Evolutionary conservation across 92 coral and sea anemone genomes (phyloP).

Genomic region (Montipora capitata): DNA sequence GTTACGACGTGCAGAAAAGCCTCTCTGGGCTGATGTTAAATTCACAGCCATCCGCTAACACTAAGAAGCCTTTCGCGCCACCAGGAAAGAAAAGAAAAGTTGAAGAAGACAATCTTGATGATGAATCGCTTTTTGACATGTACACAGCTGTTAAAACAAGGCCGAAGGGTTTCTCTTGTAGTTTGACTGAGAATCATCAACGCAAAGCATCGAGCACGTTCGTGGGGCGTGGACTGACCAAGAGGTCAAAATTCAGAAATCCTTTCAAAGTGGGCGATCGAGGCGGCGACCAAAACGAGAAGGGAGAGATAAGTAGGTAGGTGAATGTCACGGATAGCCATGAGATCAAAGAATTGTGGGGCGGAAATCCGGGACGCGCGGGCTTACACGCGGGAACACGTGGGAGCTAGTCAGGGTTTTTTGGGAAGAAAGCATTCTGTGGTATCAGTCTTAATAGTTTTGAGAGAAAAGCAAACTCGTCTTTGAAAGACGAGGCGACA

Average conservation of each 20-base stretch:
- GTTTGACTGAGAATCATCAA: not conserved
- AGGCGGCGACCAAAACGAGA: not conserved
- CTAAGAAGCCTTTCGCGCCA: constrained; percentile 72
- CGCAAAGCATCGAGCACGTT: not conserved
- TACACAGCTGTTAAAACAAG: constrained; percentile 73
- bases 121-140: constrained; percentile 74
- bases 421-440: no score
- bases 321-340: not conserved
- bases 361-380: no score
- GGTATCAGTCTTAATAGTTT: no score
- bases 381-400: no score
- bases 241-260: constrained; percentile 68
- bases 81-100: constrained; percentile 44
- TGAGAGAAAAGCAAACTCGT: no score
- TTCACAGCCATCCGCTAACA: constrained; percentile 47
- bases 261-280: constrained; percentile 68
- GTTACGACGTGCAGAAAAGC: constrained; percentile 68
- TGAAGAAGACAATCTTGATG: constrained; percentile 77
- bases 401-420: no score
- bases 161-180: not conserved
- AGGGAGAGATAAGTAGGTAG: constrained; percentile 59
- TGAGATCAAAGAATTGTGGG: no score
- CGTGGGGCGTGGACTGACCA: constrained; percentile 19
- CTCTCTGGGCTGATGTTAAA: constrained; percentile 68
- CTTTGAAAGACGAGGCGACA: no score